Conservation (phyloP, 2,797 vertebrate species). For the Poeciliopsis presidionis region DNA sequence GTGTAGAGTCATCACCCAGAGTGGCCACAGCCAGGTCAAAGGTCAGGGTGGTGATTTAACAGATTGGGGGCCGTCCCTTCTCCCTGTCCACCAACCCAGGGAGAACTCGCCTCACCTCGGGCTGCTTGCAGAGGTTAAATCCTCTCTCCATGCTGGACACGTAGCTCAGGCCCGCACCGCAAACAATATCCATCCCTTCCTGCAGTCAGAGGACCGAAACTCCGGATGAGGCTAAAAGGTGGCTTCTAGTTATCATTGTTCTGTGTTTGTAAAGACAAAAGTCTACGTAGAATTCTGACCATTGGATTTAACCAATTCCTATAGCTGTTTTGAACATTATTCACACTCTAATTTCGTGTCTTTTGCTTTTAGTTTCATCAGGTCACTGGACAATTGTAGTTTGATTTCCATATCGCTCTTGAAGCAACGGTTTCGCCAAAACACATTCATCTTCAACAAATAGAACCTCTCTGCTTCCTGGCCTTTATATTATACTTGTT, state of each 20-base stretch:
- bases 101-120: conserved; percentile 26
- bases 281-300: not conserved
- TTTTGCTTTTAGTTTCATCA: not conserved
- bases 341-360: not conserved
- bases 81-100: conserved; percentile 17
- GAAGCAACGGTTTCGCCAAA: not conserved
- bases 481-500: not conserved
- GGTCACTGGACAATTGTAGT: not conserved
- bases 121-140: conserved; percentile 74
- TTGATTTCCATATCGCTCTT: not conserved
- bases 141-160: conserved; percentile 67
- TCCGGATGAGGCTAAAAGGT: not conserved
- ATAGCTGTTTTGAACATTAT: not conserved
- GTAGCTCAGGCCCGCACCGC: conserved; percentile 54
- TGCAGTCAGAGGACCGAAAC: conserved; percentile 18
- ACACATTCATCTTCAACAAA: not conserved
- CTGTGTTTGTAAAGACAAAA: not conserved
- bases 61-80: conserved; percentile 54
- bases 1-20: conserved; percentile 42
- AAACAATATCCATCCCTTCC: conserved; percentile 43
- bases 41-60: conserved; percentile 75
- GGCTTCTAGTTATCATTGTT: not conserved
- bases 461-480: not conserved
- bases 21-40: conserved; percentile 63
- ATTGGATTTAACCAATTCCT: not conserved